phyloP scores from a whole-genome alignment of 2,888 invertebrate genomes.

The Drosophila percnosoma region DNA sequence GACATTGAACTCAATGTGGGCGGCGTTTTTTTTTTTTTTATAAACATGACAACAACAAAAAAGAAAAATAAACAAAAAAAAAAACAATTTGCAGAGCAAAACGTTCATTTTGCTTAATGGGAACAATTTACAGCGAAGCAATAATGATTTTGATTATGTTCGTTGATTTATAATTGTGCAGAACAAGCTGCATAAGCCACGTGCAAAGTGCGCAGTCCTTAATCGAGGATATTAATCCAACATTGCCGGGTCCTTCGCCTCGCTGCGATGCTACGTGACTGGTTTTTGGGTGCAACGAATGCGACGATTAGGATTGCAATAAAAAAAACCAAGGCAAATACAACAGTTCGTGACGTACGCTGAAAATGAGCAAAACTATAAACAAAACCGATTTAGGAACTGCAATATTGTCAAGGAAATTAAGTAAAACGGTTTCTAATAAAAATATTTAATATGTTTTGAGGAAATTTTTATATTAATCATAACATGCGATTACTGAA shows the following conservation, averaged over 20 bases:
- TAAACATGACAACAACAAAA: slow-evolving; percentile 6
- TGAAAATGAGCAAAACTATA: neutral
- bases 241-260: slow-evolving; percentile 1
- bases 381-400: neutral
- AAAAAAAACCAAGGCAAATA: neutral
- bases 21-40: slow-evolving; percentile 34
- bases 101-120: slow-evolving; percentile 20
- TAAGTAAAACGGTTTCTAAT: neutral
- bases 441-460: neutral
- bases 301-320: slow-evolving; percentile 22
- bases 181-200: neutral
- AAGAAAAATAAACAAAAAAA: neutral
- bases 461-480: neutral
- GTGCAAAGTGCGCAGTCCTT: neutral
- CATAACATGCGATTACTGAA: neutral
- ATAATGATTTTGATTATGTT: neutral
- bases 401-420: neutral
- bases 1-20: slow-evolving; percentile 72
- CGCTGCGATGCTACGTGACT: slow-evolving; percentile 36
- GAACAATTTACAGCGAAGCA: slow-evolving; percentile 38
- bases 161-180: neutral
- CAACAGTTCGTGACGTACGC: slow-evolving; percentile 5
- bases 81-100: slow-evolving; percentile 21
- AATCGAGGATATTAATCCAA: neutral
- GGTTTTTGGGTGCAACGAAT: slow-evolving; percentile 18